Evolutionary conservation across 1,140 invertebrate genomes (phyloP).

Genomic region (Drosophila sp.): DNA sequence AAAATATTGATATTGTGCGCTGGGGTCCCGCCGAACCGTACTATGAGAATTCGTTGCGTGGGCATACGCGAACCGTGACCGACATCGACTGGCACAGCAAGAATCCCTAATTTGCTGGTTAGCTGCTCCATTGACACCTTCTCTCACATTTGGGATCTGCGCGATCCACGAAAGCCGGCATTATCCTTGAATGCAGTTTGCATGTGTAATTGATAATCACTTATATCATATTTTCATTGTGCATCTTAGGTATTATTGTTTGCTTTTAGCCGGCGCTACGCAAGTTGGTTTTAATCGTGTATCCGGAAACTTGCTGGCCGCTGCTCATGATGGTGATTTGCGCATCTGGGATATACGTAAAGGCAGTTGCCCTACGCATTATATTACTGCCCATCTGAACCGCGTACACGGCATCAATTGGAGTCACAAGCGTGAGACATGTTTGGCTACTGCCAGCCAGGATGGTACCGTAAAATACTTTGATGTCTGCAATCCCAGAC

Average conservation of each 20-base stretch:
- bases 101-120: slow-evolving; percentile 94
- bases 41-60: slow-evolving; percentile 90
- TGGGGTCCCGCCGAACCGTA: slow-evolving; percentile 89
- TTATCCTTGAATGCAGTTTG: slow-evolving; percentile 91
- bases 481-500: slow-evolving; percentile 93
- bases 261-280: slow-evolving; percentile 91
- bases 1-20: slow-evolving; percentile 92
- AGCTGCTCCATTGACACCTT: slow-evolving; percentile 97
- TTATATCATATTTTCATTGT: neutral
- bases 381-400: slow-evolving; percentile 96
- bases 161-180: slow-evolving; percentile 92
- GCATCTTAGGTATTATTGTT: neutral
- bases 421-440: slow-evolving; percentile 93
- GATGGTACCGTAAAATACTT: slow-evolving; percentile 98
- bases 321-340: slow-evolving; percentile 97
- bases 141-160: slow-evolving; percentile 96
- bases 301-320: slow-evolving; percentile 93
- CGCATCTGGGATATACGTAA: slow-evolving; percentile 98
- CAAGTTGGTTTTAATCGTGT: slow-evolving; percentile 97
- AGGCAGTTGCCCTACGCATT: slow-evolving; percentile 93
- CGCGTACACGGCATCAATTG: slow-evolving; percentile 98
- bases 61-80: slow-evolving; percentile 94
- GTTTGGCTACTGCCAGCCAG: slow-evolving; percentile 96
- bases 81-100: slow-evolving; percentile 97
- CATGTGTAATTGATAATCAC: slow-evolving; percentile 70